Conservation (phyloP, 2,888 invertebrate genomes). For the Griposia aprilina region DNA sequence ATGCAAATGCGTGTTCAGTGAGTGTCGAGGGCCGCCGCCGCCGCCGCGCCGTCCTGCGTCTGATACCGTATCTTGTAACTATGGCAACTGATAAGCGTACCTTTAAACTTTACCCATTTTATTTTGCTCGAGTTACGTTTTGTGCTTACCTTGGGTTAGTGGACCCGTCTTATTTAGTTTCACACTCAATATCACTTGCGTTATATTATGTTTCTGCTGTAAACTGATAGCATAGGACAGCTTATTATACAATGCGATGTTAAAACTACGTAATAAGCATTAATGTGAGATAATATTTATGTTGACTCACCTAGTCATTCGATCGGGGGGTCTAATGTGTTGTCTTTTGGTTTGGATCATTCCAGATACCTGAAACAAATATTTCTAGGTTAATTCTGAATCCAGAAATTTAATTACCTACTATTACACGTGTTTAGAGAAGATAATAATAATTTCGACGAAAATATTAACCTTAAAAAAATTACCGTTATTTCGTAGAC, state of each 20-base stretch:
- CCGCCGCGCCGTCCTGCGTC: slow-evolving; percentile 20
- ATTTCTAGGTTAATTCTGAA: background rate
- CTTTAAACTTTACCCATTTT: slow-evolving; percentile 57
- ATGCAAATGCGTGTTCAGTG: slow-evolving; percentile 70
- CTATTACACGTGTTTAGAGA: background rate
- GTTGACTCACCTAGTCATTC: slow-evolving; percentile 82
- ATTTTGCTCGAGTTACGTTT: slow-evolving; percentile 52
- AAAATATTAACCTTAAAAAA: background rate
- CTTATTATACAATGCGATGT: slow-evolving; percentile 23
- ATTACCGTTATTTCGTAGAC: background rate
- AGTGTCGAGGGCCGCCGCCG: slow-evolving; percentile 52
- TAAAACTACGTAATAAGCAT: slow-evolving; percentile 26
- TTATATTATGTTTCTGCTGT: slow-evolving; percentile 60
- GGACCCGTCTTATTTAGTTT: slow-evolving; percentile 46
- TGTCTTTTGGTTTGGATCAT: slow-evolving; percentile 83
- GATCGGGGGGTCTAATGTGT: slow-evolving; percentile 84
- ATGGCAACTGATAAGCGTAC: slow-evolving; percentile 58
- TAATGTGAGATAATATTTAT: slow-evolving; percentile 52
- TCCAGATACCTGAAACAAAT: slow-evolving; percentile 86
- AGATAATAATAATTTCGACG: background rate
- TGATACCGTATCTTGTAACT: slow-evolving; percentile 60
- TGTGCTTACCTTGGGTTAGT: slow-evolving; percentile 39
- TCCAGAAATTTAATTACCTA: background rate
- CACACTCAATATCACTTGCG: slow-evolving; percentile 44
- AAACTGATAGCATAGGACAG: slow-evolving; percentile 43